phyloP scores from a whole-genome alignment of 2,888 invertebrate genomes.

The Thalpophila matura region DNA sequence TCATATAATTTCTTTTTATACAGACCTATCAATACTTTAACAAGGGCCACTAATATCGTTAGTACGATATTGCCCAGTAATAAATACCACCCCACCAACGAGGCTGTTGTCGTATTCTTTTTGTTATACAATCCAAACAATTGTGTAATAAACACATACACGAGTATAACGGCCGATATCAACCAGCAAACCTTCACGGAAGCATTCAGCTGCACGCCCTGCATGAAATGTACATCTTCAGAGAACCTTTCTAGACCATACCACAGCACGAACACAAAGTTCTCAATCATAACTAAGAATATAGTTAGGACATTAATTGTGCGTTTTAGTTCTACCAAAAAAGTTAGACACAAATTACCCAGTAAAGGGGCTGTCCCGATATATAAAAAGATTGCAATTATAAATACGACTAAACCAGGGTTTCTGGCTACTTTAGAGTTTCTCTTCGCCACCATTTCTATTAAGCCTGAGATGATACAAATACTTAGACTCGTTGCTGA shows the following conservation, averaged over 20 bases:
- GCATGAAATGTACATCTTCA: conserved; percentile 88
- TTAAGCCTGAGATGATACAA: conserved; percentile 69
- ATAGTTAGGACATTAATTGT: conserved; percentile 63
- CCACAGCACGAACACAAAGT: conserved; percentile 77
- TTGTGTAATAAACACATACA: conserved; percentile 70
- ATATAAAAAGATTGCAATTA: conserved; percentile 66
- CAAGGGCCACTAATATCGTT: conserved; percentile 51
- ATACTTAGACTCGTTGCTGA: conserved; percentile 70
- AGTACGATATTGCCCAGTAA: conserved; percentile 46
- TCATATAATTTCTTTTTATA: conserved; percentile 64
- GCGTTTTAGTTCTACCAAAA: conserved; percentile 65
- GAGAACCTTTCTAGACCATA: conserved; percentile 82
- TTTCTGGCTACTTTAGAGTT: conserved; percentile 66
- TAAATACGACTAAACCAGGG: conserved; percentile 72
- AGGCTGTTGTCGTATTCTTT: conserved; percentile 1
- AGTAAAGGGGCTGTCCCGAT: conserved; percentile 75
- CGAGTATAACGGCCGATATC: conserved; percentile 63
- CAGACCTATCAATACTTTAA: conserved; percentile 65
- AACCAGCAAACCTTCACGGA: conserved; percentile 78
- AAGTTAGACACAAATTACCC: conserved; percentile 67
- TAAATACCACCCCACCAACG: conserved; percentile 56
- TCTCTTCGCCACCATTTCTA: conserved; percentile 70
- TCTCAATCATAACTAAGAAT: conserved; percentile 73
- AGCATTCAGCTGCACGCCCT: conserved; percentile 78
- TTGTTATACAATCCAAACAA: conserved; percentile 39